Evolutionary conservation across 2,113 vertebrate species (phyloP), one percentile per base, ranked within the genome.

Genomic region (Upupa epops): DNA sequence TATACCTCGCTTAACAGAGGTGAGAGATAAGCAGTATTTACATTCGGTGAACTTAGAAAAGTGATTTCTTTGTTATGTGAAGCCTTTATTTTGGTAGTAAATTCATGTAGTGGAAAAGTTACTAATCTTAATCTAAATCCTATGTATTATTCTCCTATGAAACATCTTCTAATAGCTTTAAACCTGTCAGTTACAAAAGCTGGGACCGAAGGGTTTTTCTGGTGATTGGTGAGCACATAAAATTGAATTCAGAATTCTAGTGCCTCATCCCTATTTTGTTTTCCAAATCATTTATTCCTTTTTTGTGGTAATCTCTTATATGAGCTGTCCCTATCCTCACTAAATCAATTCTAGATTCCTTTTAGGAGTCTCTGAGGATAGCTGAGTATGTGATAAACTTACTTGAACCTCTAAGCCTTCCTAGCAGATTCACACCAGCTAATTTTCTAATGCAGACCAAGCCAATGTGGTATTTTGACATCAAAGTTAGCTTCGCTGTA

Each of bases 1-100:
- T 81, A 99, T 99, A 96, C 99, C 99, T 9, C 98, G 99, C 52
- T 97, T 99, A 66, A 99, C 99, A 6, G 99, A 99, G 98, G 99
- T 99, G 95, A 92, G 85, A 69, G 82, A 72, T 3, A 84, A 37
- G 64, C 28, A 14, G 61, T 11, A 29, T 32, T 28, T n/a, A 13
- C 1, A 0, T 21, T 64, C 31, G 51, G 32, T 11, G 52, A 59
- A 9, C 49, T 80, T 40, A 15, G 6, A 6, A 61, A 26, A 36
- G 24, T 25, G 0, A 21, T 15, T 70, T 51, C 45, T 49, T 78
- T 73, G 31, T 42, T 66, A 17, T 68, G 65, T 56, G 49, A 82
- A 79, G 45, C 18, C 28, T 56, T 89, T 55, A 6, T 54, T 91
- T 42, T 60, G 9, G 13, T 70, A 28, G 31, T 32, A 29, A 83